phyloP scores from a whole-genome alignment of 2,888 invertebrate genomes.

The Ramazzottius varieornatus region DNA sequence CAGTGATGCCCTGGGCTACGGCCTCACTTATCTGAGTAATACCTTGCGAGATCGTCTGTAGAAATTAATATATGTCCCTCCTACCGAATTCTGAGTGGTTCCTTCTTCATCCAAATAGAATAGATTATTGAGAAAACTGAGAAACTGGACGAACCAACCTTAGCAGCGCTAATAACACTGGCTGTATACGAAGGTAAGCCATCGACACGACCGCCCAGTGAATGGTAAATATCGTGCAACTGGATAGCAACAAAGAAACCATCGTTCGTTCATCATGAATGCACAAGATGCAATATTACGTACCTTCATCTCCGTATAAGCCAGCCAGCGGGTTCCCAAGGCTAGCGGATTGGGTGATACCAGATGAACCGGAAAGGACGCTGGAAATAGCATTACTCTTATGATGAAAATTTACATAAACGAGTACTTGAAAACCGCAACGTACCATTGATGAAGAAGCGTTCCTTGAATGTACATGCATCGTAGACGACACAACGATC shows the following conservation, averaged over 20 bases:
- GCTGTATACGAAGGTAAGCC: constrained; percentile 55
- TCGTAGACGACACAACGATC: constrained; percentile 76
- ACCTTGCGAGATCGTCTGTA: neutral
- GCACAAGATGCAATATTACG: too few species aligned
- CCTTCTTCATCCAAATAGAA: too few species aligned
- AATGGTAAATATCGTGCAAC: constrained; percentile 2
- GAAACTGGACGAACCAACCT: constrained; percentile 24
- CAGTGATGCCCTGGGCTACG: neutral
- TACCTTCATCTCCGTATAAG: constrained; percentile 22
- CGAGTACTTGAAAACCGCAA: too few species aligned
- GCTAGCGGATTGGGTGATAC: constrained; percentile 19
- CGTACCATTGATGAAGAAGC: constrained; percentile 50
- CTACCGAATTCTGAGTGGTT: too few species aligned
- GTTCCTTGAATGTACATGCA: constrained; percentile 57
- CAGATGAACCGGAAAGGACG: constrained; percentile 19
- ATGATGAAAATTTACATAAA: too few species aligned
- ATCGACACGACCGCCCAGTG: constrained; percentile 24
- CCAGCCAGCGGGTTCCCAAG: constrained; percentile 21
- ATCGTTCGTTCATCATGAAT: too few species aligned
- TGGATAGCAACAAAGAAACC: neutral
- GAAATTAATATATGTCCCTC: too few species aligned
- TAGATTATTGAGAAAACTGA: too few species aligned
- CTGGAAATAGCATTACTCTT: too few species aligned
- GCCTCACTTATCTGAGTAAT: neutral
- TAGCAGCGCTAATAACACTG: constrained; percentile 74